Conservation (phyloP, 2,888 invertebrate species). For the Conops quadrifasciatus region DNA sequence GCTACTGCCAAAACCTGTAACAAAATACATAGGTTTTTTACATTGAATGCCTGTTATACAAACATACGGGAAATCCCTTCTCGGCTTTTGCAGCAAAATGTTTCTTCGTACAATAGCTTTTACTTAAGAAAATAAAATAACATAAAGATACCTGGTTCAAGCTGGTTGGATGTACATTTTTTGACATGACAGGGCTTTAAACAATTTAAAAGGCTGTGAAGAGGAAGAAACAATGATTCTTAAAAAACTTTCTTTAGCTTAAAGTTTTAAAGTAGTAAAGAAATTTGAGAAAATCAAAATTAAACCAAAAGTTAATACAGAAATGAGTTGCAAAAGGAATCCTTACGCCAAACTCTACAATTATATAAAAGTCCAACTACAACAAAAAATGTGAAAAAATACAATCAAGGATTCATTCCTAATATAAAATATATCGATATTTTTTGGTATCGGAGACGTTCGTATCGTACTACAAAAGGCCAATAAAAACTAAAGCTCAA, state of each 20-base stretch:
- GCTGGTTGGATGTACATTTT: conserved; percentile 23
- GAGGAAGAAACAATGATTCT: neutral
- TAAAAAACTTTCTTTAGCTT: neutral
- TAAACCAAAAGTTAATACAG: neutral
- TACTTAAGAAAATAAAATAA: conserved; percentile 12
- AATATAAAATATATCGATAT: too few species aligned
- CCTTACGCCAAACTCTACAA: neutral
- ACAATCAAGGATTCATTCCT: too few species aligned
- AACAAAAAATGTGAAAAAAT: too few species aligned
- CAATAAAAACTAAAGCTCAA: too few species aligned
- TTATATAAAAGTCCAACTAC: too few species aligned
- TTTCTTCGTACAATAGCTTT: conserved; percentile 6
- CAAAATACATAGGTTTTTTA: conserved; percentile 9
- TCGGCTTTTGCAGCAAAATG: conserved; percentile 23
- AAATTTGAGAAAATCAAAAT: neutral
- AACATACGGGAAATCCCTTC: conserved; percentile 9
- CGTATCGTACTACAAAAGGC: too few species aligned
- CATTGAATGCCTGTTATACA: neutral
- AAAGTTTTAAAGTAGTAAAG: too few species aligned
- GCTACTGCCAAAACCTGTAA: conserved; percentile 45
- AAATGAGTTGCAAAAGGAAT: neutral
- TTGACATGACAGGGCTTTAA: neutral
- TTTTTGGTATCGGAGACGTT: too few species aligned
- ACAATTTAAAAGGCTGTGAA: conserved; percentile 33
- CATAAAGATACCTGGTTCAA: conserved; percentile 16